These are phyloP conservation scores for Enteromius treurensis DNA, from an alignment of 2,797 vertebrate species.

Conservation along the genomic window DNA sequence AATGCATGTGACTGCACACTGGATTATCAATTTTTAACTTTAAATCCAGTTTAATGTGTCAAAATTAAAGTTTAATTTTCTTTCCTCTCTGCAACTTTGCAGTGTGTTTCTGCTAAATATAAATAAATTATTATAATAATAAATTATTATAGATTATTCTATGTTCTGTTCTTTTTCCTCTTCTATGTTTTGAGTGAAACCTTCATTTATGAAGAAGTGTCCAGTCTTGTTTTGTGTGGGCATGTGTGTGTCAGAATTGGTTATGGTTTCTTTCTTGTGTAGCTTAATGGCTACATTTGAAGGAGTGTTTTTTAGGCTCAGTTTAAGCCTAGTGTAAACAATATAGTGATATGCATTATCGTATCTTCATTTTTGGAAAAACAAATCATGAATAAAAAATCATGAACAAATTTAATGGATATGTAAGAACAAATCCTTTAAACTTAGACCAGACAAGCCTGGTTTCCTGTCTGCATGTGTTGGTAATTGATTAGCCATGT, in stretches of 20 bases:
- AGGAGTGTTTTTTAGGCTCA: neutral
- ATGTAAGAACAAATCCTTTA: neutral
- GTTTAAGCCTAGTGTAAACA: neutral
- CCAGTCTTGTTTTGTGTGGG: slow-evolving; percentile 20
- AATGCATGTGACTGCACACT: neutral
- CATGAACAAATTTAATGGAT: neutral
- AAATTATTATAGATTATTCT: neutral
- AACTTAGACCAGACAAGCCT: neutral
- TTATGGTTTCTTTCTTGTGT: neutral
- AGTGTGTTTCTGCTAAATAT: neutral
- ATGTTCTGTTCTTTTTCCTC: slow-evolving; percentile 19
- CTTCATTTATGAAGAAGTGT: slow-evolving; percentile 30
- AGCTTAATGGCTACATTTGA: neutral
- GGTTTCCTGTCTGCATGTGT: slow-evolving; percentile 34
- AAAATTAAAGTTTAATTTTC: no score
- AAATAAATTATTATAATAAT: neutral
- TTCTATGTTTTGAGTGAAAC: slow-evolving; percentile 49
- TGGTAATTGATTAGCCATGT: slow-evolving; percentile 46
- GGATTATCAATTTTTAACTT: neutral
- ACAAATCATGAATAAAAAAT: neutral
- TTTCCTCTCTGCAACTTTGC: neutral
- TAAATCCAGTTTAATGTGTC: neutral
- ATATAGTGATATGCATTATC: neutral
- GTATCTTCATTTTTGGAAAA: neutral
- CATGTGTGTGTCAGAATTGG: neutral